Evolutionary conservation across 2,113 vertebrate species (phyloP).

Genomic region (Chamaetylas fuelleborni): DNA sequence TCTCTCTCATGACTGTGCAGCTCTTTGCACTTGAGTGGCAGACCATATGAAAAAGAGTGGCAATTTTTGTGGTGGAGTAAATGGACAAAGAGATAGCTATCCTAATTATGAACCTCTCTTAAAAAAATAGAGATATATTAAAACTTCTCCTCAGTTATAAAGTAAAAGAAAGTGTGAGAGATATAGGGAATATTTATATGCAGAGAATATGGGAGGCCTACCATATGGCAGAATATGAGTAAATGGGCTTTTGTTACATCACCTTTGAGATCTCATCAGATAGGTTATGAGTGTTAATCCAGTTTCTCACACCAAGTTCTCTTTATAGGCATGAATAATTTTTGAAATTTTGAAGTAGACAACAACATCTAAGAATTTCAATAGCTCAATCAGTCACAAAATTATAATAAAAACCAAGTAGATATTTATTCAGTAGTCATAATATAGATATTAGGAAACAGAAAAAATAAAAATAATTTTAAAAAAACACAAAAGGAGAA

Average conservation of each 20-base stretch:
- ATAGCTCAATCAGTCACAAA: neutral
- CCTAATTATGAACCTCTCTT: neutral
- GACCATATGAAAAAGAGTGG: neutral
- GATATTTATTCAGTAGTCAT: neutral
- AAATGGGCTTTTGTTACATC: neutral
- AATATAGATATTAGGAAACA: neutral
- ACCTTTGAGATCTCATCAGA: neutral
- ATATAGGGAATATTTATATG: neutral
- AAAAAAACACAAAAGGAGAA: accelerated
- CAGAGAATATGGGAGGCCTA: neutral
- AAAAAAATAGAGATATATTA: neutral
- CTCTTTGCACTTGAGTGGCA: neutral
- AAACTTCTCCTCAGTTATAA: neutral
- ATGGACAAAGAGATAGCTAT: neutral
- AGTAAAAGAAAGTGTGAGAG: neutral
- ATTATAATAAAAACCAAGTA: neutral
- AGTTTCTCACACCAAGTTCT: neutral
- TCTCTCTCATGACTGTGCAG: neutral
- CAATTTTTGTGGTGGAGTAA: neutral
- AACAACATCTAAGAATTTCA: neutral
- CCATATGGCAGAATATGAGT: neutral
- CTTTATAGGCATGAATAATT: neutral
- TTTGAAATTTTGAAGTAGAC: neutral
- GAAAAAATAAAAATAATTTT: neutral
- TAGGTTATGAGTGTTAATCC: neutral